These are phyloP conservation scores for Cantharis flavilabris DNA, from an alignment of 2,888 invertebrate species.

Conservation along the genomic window DNA sequence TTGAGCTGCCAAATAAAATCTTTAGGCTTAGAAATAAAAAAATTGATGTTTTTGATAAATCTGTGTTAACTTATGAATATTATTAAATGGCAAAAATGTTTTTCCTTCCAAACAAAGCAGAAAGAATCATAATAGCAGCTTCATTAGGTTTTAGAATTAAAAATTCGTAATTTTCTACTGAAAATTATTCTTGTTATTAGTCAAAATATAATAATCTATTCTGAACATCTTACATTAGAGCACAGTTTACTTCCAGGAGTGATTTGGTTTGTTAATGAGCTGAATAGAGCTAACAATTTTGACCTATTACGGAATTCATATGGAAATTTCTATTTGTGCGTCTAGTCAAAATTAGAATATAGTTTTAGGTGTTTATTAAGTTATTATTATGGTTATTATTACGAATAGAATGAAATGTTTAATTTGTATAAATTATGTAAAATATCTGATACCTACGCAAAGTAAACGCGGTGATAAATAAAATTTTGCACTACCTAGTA, in stretches of 20 bases:
- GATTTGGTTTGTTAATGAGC: not conserved
- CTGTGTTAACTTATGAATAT: not conserved
- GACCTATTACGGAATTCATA: not conserved
- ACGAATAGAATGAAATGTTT: not conserved
- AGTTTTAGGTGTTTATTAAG: not conserved
- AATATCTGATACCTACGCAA: not conserved
- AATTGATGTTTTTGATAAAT: not conserved
- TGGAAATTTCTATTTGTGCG: not conserved
- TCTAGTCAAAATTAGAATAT: not conserved
- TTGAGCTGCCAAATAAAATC: too few species aligned
- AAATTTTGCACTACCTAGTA: not conserved
- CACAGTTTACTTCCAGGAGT: not conserved
- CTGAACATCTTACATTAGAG: not conserved
- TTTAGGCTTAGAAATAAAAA: not conserved
- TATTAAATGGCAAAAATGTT: not conserved
- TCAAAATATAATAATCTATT: not conserved
- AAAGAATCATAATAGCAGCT: not conserved
- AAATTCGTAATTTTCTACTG: not conserved
- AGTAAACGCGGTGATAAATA: not conserved
- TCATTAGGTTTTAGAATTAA: not conserved
- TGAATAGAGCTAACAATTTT: not conserved
- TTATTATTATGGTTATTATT: not conserved
- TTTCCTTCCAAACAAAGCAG: not conserved
- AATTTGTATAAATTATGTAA: not conserved
- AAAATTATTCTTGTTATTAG: not conserved